Conservation (phyloP, 2,797 vertebrate species). For the Diceros bicornis region DNA sequence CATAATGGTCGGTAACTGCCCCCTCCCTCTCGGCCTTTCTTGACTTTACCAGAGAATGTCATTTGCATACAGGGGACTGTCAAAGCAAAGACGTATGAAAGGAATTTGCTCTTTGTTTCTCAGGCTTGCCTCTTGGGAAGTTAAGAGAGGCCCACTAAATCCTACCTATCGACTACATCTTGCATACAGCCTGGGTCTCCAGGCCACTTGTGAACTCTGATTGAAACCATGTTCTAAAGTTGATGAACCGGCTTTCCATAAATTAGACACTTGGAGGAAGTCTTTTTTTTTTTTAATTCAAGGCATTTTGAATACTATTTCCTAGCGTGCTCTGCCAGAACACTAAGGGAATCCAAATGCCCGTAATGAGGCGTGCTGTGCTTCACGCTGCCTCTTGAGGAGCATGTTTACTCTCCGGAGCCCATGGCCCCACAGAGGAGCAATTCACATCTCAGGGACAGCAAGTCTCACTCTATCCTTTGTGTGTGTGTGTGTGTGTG, state of each 20-base stretch:
- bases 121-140: background rate
- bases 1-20: background rate
- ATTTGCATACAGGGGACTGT: background rate
- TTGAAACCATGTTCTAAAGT: background rate
- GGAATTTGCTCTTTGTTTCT: background rate
- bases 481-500: no score
- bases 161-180: background rate
- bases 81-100: background rate
- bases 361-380: background rate
- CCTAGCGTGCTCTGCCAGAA: background rate
- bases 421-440: background rate
- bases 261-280: background rate
- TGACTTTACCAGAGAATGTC: background rate
- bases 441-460: background rate
- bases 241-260: background rate
- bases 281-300: background rate
- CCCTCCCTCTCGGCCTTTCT: background rate
- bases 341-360: background rate
- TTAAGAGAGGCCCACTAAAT: background rate
- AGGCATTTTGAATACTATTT: constrained; percentile 54
- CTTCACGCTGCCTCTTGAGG: background rate
- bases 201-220: background rate
- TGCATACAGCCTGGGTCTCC: background rate
- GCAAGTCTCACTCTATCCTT: background rate
- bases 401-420: background rate